Base-by-base conservation (phyloP, 2,888 invertebrate species). In the Branchellion lobata region DNA sequence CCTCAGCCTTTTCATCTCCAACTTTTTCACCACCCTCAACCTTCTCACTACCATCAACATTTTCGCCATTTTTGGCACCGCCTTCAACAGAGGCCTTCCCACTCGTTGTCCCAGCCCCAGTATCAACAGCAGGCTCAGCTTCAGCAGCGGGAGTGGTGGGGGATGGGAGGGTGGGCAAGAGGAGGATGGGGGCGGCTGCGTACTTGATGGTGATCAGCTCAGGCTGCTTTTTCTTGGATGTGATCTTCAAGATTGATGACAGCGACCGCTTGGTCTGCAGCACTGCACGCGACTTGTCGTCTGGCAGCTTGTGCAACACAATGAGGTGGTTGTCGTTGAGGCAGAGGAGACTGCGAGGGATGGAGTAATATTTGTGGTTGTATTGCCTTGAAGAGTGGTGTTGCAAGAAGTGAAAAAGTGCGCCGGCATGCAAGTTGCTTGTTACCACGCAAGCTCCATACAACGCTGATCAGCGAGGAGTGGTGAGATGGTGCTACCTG, bases 191-290 rank as follows among this genome's bases (percentile, higher is more conserved):
- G 1, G 57, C 71, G 88, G 84, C 84, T 2, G 96, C 96, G 87
- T 97, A 97, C 87, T 96, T 95, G 87, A 99, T 97, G 0, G 98
- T 98, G 82, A 99, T 96, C 84, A 98, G 89, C 88, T 98, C 95
- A 0, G 97, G 96, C 87, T 94, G 93, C 80, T 93, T 91, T 87
- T 96, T 96, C 87, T 96, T 95, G 18, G 96, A 96, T 0, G 98
- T 98, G 82, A 99, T 99, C 89, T 95, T 96, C 11, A 97, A 94
- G 84, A 99, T 94, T 76, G 94, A 93, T 1, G 94, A 92, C 78
- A 99, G 89, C 0, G 94, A 93, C 79, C 96, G 91, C 82, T 94
- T 91, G 0, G 94, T 93, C 85, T 95, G 92, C 0, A 97, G 91
- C 86, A 93, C 92, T 0, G 93, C 95, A 83, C 91, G 91, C 0